Conservation (phyloP, 2,888 invertebrate genomes). For the Pheosia gnoma region DNA sequence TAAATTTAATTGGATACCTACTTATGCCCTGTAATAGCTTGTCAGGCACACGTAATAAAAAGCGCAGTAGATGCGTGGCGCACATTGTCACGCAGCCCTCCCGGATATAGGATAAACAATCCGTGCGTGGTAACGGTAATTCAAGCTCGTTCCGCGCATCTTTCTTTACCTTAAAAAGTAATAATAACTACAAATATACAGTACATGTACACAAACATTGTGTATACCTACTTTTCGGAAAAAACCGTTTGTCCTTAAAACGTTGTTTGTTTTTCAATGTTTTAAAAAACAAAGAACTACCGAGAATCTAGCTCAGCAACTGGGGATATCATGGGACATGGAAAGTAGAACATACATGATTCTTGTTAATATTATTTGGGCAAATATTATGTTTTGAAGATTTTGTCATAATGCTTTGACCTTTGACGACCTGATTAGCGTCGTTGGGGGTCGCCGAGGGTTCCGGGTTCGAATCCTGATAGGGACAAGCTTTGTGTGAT, state of each 20-base stretch:
- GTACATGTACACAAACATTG: slow-evolving; percentile 32
- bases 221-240: slow-evolving; percentile 42
- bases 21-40: not conserved
- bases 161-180: slow-evolving; percentile 39
- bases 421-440: too few relatives aligned
- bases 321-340: slow-evolving; percentile 19
- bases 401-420: not conserved
- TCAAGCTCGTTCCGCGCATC: slow-evolving; percentile 38
- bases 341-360: slow-evolving; percentile 20
- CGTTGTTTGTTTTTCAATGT: slow-evolving; percentile 65
- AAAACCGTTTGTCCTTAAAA: slow-evolving; percentile 56
- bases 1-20: not conserved
- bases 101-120: slow-evolving; percentile 42
- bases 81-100: slow-evolving; percentile 36
- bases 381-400: not conserved
- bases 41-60: slow-evolving; percentile 7
- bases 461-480: too few relatives aligned
- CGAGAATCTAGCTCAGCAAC: slow-evolving; percentile 26
- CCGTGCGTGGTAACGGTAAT: slow-evolving; percentile 51
- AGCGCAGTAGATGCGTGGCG: slow-evolving; percentile 10
- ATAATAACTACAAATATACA: slow-evolving; percentile 32
- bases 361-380: slow-evolving; percentile 33
- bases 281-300: slow-evolving; percentile 33
- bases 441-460: too few relatives aligned
- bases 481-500: too few relatives aligned